Percentiles rank a stretch among this genome's conserved stretches.
These are phyloP conservation scores for Lasioglossum malachurum DNA, from an alignment of 2,888 invertebrate genomes.

Conservation along the genomic window DNA sequence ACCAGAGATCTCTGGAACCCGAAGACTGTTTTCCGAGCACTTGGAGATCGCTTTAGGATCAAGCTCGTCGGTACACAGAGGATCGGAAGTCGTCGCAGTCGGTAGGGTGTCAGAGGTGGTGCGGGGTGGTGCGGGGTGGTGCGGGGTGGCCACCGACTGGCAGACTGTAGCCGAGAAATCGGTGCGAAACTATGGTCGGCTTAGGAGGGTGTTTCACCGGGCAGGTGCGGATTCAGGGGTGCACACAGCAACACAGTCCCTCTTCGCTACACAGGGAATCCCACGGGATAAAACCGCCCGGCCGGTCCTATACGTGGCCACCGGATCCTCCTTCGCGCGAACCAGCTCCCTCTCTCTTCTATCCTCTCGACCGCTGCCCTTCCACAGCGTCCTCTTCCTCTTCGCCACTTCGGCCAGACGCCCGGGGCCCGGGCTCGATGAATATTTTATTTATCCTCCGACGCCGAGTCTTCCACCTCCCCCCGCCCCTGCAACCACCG, in stretches of 20 bases:
- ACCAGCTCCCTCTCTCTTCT: slow-evolving; percentile 31
- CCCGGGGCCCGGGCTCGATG: slow-evolving; percentile 74
- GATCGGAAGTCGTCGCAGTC: slow-evolving; percentile 7
- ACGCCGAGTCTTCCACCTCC: slow-evolving; percentile 38
- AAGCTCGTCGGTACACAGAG: slow-evolving; percentile 24
- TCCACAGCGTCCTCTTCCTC: slow-evolving; percentile 5
- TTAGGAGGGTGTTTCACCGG: slow-evolving; percentile 77
- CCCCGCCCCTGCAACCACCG: slow-evolving; percentile 16
- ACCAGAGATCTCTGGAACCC: not conserved
- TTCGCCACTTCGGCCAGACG: slow-evolving; percentile 68
- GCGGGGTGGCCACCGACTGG: not conserved
- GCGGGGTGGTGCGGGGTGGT: not conserved
- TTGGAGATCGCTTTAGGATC: slow-evolving; percentile 38
- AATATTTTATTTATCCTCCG: slow-evolving; percentile 81
- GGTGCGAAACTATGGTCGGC: slow-evolving; percentile 70
- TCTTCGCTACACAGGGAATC: slow-evolving; percentile 62
- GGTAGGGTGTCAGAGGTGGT: not conserved
- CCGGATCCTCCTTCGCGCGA: slow-evolving; percentile 63
- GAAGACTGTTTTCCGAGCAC: slow-evolving; percentile 20
- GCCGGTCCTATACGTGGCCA: slow-evolving; percentile 51
- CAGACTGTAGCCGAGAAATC: slow-evolving; percentile 42
- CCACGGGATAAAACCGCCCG: slow-evolving; percentile 80
- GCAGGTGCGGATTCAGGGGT: slow-evolving; percentile 74
- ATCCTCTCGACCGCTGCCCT: slow-evolving; percentile 17
- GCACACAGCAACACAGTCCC: slow-evolving; percentile 24